Evolutionary conservation across 2,797 vertebrate species (phyloP).

Genomic region (Synanceia verrucosa): DNA sequence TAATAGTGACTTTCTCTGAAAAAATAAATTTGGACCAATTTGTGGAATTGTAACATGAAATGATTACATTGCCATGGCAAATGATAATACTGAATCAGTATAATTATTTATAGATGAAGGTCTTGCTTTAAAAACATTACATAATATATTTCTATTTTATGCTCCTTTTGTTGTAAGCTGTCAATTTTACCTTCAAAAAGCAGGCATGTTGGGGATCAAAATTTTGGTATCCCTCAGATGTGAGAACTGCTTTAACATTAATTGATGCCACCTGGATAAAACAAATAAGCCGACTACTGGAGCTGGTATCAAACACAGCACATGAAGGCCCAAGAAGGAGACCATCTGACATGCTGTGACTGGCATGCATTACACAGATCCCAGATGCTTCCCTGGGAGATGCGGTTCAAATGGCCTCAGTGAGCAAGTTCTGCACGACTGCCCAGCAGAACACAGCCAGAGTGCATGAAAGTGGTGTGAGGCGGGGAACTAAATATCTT

Average conservation of each 20-base stretch:
- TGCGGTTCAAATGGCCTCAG: constrained; percentile 53
- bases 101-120: not conserved
- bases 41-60: not conserved
- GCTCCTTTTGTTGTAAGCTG: not conserved
- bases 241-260: not conserved
- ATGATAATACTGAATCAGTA: not conserved
- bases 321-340: constrained; percentile 9
- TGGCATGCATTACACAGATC: constrained; percentile 54
- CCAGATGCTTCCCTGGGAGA: constrained; percentile 45
- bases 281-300: not conserved
- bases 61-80: not conserved
- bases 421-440: constrained; percentile 67
- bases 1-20: not conserved
- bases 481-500: constrained; percentile 61
- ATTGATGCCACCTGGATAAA: not conserved
- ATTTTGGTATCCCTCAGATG: not conserved
- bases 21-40: not conserved
- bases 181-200: not conserved
- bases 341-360: constrained; percentile 39
- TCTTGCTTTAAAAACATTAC: not conserved
- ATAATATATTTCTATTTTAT: not conserved
- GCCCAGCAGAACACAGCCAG: constrained; percentile 56
- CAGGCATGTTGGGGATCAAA: not conserved
- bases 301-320: constrained; percentile 20
- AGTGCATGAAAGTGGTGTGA: constrained; percentile 65